Evolutionary conservation across 64 coral and sea anemone species (phyloP), one percentile per base, ranked within the genome.

Genomic region (Hydrozoanthus tunicans): DNA sequence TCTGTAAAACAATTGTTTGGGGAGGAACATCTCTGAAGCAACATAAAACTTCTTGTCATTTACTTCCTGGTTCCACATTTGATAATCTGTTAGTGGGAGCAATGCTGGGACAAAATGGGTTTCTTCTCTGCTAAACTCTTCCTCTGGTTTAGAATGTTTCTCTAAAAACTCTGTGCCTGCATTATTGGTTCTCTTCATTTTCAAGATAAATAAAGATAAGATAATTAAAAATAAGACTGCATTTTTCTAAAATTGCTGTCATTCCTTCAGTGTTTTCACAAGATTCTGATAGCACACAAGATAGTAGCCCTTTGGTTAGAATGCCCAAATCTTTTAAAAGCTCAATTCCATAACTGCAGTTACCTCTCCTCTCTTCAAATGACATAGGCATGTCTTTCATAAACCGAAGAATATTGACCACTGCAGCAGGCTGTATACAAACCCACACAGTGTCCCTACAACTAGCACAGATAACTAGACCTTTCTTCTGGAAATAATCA

Each of bases 1-100:
- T 51, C 77, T 79, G 77, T 79, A 79, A 56, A 79, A 79, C 53
- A 79, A 25, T 15, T 79, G 77, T 56, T 79, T 79, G n/a, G 77
- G 77, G 53, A 59, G n/a, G 25, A 79, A 79, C 17, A 17, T 59
- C 17, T 79, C 54, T 79, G 77, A 79, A 79, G 77, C 56, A 59
- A 79, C 77, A 79, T 79, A 79, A 9, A 79, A 7, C 8, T 10
- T 79, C 56, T 3, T 6, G 17, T 79, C 77, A 60, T 24, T 56
- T 59, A 56, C 54, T 0, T 53, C 59, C 25, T 7, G 3, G 20
- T 79, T 20, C 77, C 77, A 79, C 3, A 58, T 26, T 79, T 6
- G 5, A 59, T 58, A 11, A 24, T 79, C n/a, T 9, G 20, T 53
- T 59, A 58, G 56, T 7, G 77, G 77, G 6, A 79, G 54, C 17